Evolutionary conservation across 2,888 invertebrate genomes (phyloP), one percentile per base, ranked within the genome.

Genomic region (Zygothrica quintamaculata): DNA sequence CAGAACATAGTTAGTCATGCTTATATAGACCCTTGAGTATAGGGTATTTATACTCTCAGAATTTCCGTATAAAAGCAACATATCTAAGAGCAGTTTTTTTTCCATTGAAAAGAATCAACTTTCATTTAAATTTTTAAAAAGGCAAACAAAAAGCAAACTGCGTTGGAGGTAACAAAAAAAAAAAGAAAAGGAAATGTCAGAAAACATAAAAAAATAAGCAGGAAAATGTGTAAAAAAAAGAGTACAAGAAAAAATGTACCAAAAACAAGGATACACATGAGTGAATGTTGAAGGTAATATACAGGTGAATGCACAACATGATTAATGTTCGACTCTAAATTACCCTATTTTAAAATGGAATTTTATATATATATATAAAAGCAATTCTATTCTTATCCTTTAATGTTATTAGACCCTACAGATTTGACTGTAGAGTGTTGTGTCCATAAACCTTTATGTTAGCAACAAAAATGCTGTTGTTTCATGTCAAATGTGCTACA

Each of bases 101-200:
- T 5, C 5, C 18, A 22, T 5, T 31, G 52, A 65, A 53, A 42
- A 42, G 61, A 65, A 65, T 69, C 66, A 85, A 85, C 82, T 77
- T 81, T 85, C 62, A 78, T 81, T 81, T 74, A 62, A 85, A 79
- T 84, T 76, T 79, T 79, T 67, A 72, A 79, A 52, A 65, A 77
- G 66, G 62, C 56, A 47, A 46, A 53, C 44, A 55, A 55, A 42
- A 51, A 34, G 40, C 44, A 48, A 48, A 64, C 46, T 59, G 29
- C 11, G 29, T 31, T 31, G 42, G 22, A 2, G 3, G 43, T 25
- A 6, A 9, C 1, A 22, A 11, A 37, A 13, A 13, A 3, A 33
- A 25, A 3, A 8, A 1, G 15, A n/a, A 37, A 16, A 13, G 47
- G 44, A 37, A 50, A 48, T 59, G 61, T 47, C 46, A 11, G 26